Conservation (phyloP, 2,113 vertebrate species). For the Seriola aureovittata region DNA sequence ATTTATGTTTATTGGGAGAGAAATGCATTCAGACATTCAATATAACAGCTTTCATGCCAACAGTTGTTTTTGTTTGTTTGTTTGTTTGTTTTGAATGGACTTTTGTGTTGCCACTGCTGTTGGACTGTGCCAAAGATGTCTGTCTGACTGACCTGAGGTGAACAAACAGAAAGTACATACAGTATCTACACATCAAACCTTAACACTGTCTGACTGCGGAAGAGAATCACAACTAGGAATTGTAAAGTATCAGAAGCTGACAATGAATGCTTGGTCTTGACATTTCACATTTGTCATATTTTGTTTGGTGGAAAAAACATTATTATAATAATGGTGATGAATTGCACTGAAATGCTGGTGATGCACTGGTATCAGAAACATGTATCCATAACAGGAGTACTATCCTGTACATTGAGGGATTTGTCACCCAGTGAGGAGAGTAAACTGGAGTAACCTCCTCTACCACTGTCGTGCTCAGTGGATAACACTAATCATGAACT, state of each 20-base stretch:
- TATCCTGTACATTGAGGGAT: background rate
- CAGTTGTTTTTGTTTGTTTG: too few relatives aligned
- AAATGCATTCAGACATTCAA: background rate
- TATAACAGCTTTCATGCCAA: background rate
- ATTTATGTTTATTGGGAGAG: too few relatives aligned
- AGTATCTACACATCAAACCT: background rate
- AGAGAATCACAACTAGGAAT: background rate
- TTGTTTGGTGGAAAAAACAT: too few relatives aligned
- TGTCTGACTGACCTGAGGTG: background rate
- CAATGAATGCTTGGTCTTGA: too few relatives aligned
- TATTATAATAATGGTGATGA: too few relatives aligned
- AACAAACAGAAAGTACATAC: fast-evolving
- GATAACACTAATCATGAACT: constrained; percentile 29
- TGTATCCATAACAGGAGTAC: too few relatives aligned
- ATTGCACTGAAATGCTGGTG: too few relatives aligned
- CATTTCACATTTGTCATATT: background rate
- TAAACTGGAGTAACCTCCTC: constrained; percentile 14
- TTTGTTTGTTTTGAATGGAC: too few relatives aligned
- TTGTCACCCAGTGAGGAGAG: background rate
- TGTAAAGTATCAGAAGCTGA: background rate
- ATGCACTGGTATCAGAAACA: background rate
- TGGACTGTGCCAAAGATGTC: background rate
- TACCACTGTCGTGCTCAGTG: constrained; percentile 1
- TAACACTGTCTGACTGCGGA: background rate
- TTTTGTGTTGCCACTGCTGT: too few relatives aligned